Evolutionary conservation across 2,797 vertebrate species (phyloP).

Genomic region (Coreius guichenoti): DNA sequence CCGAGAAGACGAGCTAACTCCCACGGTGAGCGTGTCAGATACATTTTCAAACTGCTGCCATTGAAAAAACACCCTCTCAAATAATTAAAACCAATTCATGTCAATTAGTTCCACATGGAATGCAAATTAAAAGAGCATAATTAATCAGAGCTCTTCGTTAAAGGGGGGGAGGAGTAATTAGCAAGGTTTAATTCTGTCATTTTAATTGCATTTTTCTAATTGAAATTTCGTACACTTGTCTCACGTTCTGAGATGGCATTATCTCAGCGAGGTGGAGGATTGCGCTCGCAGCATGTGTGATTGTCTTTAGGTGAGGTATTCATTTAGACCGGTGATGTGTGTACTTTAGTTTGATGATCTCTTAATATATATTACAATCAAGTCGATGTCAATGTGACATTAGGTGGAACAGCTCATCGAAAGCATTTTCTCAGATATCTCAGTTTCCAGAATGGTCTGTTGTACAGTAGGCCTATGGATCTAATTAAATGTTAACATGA

Average conservation of each 20-base stretch:
- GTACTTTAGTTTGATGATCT: constrained; percentile 14
- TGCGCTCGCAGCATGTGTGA: constrained; percentile 16
- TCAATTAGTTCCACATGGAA: constrained; percentile 66
- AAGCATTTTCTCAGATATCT: background rate
- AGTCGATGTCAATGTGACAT: background rate
- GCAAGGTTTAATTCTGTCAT: constrained; percentile 58
- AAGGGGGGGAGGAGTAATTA: constrained; percentile 57
- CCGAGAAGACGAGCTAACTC: background rate
- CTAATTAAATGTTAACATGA: background rate
- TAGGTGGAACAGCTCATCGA: background rate
- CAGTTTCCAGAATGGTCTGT: background rate
- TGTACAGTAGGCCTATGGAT: background rate
- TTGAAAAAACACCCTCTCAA: constrained; percentile 50
- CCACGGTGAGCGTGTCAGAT: constrained; percentile 12
- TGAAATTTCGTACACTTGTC: constrained; percentile 56
- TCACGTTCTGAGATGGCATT: constrained; percentile 41
- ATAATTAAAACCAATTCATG: constrained; percentile 65
- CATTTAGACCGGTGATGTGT: background rate
- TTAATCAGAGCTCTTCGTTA: constrained; percentile 57
- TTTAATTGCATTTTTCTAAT: constrained; percentile 64
- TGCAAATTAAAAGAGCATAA: constrained; percentile 65
- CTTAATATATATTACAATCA: constrained; percentile 1
- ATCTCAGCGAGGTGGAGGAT: constrained; percentile 11
- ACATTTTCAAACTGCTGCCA: constrained; percentile 29
- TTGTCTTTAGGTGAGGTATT: constrained; percentile 10